A percentile compares a stretch with the other conserved stretches of the same genome.
phyloP scores from a whole-genome alignment of 2,797 vertebrate species.

The Holocentrus rufus region DNA sequence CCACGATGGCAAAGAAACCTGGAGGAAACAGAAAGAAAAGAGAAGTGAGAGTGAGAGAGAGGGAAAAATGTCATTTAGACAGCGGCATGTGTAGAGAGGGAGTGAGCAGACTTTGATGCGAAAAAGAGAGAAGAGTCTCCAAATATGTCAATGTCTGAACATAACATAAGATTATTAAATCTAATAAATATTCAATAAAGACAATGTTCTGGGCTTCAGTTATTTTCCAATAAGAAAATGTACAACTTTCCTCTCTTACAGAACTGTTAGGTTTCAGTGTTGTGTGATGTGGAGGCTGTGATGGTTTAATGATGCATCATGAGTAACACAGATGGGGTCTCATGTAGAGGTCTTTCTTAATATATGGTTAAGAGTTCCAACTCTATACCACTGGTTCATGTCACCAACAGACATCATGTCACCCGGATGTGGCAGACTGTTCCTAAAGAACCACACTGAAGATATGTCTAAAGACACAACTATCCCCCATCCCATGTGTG shows the following conservation, averaged over 20 bases:
- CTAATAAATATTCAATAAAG: not conserved
- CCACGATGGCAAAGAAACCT: conserved; percentile 88
- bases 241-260: not conserved
- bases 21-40: not conserved
- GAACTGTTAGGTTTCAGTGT: not conserved
- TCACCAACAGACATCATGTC: no score
- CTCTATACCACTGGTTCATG: no score
- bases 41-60: not conserved
- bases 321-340: no score
- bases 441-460: no score
- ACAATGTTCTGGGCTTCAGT: not conserved
- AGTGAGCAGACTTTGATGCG: not conserved
- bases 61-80: not conserved
- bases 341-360: no score
- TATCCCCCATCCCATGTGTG: no score
- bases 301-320: no score
- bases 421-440: no score
- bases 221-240: not conserved
- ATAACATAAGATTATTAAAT: not conserved
- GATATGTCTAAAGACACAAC: no score
- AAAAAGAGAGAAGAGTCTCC: not conserved
- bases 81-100: not conserved
- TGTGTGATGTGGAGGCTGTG: no score
- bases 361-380: no score
- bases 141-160: not conserved